A percentile compares a stretch with the other conserved stretches of the same genome.
Evolutionary conservation across 2,797 vertebrate genomes (phyloP).

Genomic region (Hippopotamyrus pictus): DNA sequence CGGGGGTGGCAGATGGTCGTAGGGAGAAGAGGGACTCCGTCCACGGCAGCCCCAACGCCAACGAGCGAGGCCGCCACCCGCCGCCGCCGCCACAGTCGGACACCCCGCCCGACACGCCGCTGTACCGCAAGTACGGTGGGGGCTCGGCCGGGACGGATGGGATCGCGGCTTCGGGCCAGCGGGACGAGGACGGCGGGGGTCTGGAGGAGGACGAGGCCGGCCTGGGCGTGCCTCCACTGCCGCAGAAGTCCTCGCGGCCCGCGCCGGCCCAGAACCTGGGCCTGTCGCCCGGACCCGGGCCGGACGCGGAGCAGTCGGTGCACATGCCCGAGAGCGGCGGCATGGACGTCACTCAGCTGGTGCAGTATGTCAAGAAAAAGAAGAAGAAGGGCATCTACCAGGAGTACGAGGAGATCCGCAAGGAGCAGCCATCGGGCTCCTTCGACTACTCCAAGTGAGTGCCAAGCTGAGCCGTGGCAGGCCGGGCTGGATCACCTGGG

Average conservation of each 20-base stretch:
- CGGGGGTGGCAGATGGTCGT: neutral
- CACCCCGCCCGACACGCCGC: conserved; percentile 66
- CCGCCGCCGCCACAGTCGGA: conserved; percentile 71
- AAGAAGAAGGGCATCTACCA: conserved; percentile 77
- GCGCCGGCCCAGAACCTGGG: conserved; percentile 47
- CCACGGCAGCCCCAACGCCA: conserved; percentile 52
- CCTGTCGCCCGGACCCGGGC: conserved; percentile 50
- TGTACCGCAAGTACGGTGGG: conserved; percentile 48
- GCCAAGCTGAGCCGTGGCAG: neutral
- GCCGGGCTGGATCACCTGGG: neutral
- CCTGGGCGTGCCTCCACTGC: conserved; percentile 62
- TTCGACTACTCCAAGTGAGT: conserved; percentile 75
- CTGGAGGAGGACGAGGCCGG: conserved; percentile 42
- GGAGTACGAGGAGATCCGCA: conserved; percentile 78
- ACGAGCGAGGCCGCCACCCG: conserved; percentile 55
- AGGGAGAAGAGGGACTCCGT: conserved; percentile 19
- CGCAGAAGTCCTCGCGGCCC: conserved; percentile 67
- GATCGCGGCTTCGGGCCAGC: neutral
- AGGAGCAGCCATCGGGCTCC: conserved; percentile 68
- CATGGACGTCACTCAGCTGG: conserved; percentile 63
- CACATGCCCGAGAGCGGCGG: conserved; percentile 69
- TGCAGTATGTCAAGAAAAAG: conserved; percentile 68
- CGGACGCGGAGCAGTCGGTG: conserved; percentile 54
- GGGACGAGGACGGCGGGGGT: conserved; percentile 27
- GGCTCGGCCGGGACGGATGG: conserved; percentile 26